These are phyloP conservation scores for Pseudoips prasinana DNA, from an alignment of 2,888 invertebrate genomes.

Conservation along the genomic window DNA sequence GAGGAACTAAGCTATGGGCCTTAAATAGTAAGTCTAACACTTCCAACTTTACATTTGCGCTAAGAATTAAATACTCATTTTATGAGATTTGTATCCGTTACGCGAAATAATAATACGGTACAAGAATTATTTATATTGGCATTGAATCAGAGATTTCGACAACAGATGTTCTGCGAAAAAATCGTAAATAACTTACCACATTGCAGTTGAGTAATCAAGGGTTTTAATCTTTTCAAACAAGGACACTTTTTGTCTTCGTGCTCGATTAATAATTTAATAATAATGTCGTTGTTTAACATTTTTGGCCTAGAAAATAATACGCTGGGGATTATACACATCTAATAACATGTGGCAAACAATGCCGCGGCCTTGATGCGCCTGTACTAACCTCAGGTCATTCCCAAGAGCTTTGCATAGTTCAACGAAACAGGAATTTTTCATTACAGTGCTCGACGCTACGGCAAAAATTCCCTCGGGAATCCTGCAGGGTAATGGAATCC, in stretches of 20 bases:
- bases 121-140: constrained; percentile 52
- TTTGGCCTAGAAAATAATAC: constrained; percentile 13
- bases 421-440: constrained; percentile 55
- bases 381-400: constrained; percentile 27
- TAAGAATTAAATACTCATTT: constrained; percentile 16
- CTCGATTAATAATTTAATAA: not conserved
- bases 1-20: constrained; percentile 87
- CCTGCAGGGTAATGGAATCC: constrained; percentile 86
- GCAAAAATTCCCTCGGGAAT: constrained; percentile 87
- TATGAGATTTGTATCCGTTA: constrained; percentile 28
- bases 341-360: constrained; percentile 14
- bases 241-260: constrained; percentile 4
- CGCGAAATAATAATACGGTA: constrained; percentile 29
- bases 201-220: constrained; percentile 29
- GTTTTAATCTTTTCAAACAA: constrained; percentile 8
- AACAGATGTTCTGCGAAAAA: constrained; percentile 50
- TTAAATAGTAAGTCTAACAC: constrained; percentile 87
- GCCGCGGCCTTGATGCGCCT: constrained; percentile 23
- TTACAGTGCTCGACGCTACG: constrained; percentile 87
- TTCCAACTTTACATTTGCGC: too few species aligned
- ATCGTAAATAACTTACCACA: constrained; percentile 35
- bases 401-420: constrained; percentile 40
- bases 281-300: constrained; percentile 4
- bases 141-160: constrained; percentile 51
- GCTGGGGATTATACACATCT: constrained; percentile 29